Evolutionary conservation across 2,113 vertebrate species (phyloP).

Genomic region (Trinectes maculatus): DNA sequence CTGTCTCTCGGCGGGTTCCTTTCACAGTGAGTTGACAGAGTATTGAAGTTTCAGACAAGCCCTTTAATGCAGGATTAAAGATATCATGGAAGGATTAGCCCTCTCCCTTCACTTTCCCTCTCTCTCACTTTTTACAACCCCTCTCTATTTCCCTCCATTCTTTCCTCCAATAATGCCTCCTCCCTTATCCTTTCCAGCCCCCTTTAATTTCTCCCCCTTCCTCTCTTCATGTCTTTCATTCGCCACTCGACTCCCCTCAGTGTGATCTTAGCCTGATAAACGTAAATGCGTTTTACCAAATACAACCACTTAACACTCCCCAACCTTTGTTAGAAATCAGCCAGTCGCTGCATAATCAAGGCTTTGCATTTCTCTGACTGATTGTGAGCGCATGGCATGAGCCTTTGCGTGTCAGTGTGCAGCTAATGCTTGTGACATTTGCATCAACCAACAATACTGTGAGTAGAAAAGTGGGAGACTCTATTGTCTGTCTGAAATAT

Average conservation of each 20-base stretch:
- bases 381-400: conserved; percentile 75
- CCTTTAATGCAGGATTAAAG: conserved; percentile 77
- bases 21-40: conserved; percentile 67
- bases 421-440: conserved; percentile 74
- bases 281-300: conserved; percentile 26
- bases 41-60: conserved; percentile 73
- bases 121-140: conserved; percentile 40
- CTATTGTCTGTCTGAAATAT: conserved; percentile 18
- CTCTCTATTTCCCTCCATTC: conserved; percentile 55
- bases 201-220: conserved; percentile 39
- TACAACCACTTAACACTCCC: conserved; percentile 44
- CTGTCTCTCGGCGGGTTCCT: conserved; percentile 60
- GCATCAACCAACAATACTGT: conserved; percentile 40
- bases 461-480: neutral
- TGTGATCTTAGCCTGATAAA: conserved; percentile 44
- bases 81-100: conserved; percentile 75
- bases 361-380: conserved; percentile 64
- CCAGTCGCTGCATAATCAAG: conserved; percentile 46
- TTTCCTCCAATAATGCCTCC: conserved; percentile 51
- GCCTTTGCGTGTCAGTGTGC: conserved; percentile 77
- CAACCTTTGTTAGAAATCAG: conserved; percentile 36
- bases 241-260: conserved; percentile 29
- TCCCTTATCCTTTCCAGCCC: conserved; percentile 45
- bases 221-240: conserved; percentile 18
- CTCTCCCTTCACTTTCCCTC: conserved; percentile 38